Evolutionary conservation across 2,113 vertebrate genomes (phyloP).

Genomic region (Platycercus adscitus): DNA sequence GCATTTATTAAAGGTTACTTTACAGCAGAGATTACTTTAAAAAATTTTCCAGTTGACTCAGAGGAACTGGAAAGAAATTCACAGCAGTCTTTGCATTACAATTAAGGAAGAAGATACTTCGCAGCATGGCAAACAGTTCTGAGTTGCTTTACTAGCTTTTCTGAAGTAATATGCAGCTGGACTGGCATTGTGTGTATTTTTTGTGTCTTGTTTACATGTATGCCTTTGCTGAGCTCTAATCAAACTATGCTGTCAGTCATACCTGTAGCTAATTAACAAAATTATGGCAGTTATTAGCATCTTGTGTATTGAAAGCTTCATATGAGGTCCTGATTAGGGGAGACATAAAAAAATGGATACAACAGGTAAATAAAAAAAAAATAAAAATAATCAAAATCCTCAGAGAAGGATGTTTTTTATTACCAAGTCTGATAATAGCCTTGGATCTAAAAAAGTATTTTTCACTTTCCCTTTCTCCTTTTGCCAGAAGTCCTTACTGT

Average conservation of each 20-base stretch:
- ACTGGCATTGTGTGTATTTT: not conserved
- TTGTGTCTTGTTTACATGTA: not conserved
- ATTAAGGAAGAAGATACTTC: not conserved
- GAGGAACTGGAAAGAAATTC: slow-evolving; percentile 1
- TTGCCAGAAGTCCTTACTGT: not conserved
- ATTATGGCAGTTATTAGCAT: not conserved
- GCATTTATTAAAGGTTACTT: not conserved
- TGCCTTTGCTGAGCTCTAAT: not conserved
- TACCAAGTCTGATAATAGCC: not conserved
- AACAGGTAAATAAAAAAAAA: not conserved
- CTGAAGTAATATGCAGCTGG: not conserved
- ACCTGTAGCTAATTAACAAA: not conserved
- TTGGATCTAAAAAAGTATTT: not conserved
- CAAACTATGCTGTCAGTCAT: not conserved
- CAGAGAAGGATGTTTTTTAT: not conserved
- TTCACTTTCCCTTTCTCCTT: not conserved
- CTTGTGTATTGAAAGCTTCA: not conserved
- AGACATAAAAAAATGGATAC: not conserved
- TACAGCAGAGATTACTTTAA: not conserved
- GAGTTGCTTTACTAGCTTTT: not conserved
- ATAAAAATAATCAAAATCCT: not conserved
- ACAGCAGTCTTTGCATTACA: not conserved
- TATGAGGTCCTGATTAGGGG: not conserved
- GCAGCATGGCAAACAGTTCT: not conserved
- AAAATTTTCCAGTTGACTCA: not conserved